Evolutionary conservation across 2,797 vertebrate species (phyloP).

Genomic region (Acrossocheilus wenchowensis): DNA sequence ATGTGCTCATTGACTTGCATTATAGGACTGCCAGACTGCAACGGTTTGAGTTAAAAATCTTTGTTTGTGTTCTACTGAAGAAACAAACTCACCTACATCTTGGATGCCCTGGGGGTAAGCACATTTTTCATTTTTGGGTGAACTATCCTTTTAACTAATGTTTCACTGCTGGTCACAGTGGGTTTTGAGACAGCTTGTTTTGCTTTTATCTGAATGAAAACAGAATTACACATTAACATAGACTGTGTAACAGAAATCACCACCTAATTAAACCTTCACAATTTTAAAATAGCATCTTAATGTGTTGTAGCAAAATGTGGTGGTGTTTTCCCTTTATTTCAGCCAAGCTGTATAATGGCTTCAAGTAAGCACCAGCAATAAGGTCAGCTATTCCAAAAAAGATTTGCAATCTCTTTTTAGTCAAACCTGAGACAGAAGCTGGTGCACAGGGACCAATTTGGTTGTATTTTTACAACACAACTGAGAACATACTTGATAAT

Average conservation of each 20-base stretch:
- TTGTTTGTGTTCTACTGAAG: too few relatives aligned
- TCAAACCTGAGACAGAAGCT: constrained; percentile 48
- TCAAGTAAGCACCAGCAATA: constrained; percentile 31
- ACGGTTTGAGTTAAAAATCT: too few relatives aligned
- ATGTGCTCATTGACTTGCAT: too few relatives aligned
- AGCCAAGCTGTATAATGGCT: constrained; percentile 29
- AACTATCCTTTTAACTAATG: not conserved
- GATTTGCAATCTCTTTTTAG: constrained; percentile 1
- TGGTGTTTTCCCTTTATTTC: not conserved
- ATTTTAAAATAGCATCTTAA: not conserved
- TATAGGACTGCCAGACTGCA: too few relatives aligned
- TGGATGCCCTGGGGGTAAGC: too few relatives aligned
- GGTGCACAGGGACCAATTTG: constrained; percentile 2
- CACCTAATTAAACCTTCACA: not conserved
- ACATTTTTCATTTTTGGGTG: too few relatives aligned
- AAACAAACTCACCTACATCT: too few relatives aligned
- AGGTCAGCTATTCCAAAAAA: constrained; percentile 32
- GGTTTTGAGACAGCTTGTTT: constrained; percentile 32
- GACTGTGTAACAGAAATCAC: not conserved
- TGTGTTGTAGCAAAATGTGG: not conserved
- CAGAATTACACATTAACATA: not conserved
- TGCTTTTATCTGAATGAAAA: constrained; percentile 17
- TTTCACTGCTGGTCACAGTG: constrained; percentile 1
- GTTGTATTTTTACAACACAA: constrained; percentile 6
- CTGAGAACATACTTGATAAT: constrained; percentile 16